Evolutionary conservation across 2,888 invertebrate genomes (phyloP).

Genomic region (Stomorhina lunata): DNA sequence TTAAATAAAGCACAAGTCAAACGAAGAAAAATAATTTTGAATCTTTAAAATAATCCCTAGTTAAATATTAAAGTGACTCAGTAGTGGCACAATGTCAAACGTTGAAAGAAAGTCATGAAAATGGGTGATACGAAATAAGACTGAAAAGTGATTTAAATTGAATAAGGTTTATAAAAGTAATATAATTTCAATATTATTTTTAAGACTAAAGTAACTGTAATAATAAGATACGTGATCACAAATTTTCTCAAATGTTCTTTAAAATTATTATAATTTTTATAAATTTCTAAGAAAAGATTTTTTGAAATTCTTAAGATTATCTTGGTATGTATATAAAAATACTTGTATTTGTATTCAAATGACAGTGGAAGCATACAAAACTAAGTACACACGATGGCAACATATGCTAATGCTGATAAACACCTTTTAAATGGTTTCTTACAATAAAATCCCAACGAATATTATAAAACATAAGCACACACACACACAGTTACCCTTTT

Average conservation of each 20-base stretch:
- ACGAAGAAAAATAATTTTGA: constrained; percentile 20
- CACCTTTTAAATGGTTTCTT: constrained; percentile 2
- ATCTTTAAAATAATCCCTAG: constrained; percentile 38
- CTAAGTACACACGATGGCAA: not conserved
- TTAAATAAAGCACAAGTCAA: not conserved
- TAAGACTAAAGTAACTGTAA: too few species aligned
- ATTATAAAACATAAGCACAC: not conserved
- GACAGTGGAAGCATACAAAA: not conserved
- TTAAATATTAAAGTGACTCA: constrained; percentile 31
- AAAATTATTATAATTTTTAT: too few species aligned
- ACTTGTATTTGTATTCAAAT: too few species aligned
- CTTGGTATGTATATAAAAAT: too few species aligned
- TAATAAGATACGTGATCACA: too few species aligned
- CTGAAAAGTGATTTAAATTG: not conserved
- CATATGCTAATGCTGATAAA: not conserved
- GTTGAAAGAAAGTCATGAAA: not conserved
- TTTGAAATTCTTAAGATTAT: too few species aligned
- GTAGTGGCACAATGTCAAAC: not conserved
- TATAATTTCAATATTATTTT: too few species aligned
- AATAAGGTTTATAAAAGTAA: too few species aligned
- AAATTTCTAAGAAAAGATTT: too few species aligned
- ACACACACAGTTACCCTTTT: not conserved
- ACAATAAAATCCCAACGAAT: constrained; percentile 4
- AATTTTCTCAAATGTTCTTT: too few species aligned
- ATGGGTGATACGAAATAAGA: not conserved